Evolutionary conservation across 1,140 invertebrate species (phyloP).

Genomic region (Lordiphosa stackelbergi): DNA sequence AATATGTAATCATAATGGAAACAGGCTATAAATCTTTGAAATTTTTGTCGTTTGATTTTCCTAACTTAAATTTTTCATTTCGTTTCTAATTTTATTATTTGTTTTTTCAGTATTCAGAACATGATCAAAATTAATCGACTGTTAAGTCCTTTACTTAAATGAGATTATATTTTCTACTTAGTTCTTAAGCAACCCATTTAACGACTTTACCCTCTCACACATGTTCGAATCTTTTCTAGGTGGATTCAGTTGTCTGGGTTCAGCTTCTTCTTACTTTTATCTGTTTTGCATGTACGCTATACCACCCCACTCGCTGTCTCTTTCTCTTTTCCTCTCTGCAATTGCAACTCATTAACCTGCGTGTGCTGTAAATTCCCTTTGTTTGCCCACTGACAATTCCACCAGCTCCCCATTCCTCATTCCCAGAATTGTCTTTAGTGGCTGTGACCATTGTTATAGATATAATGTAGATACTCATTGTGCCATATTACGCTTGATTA

Average conservation of each 20-base stretch:
- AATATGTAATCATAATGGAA: no score
- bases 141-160: no score
- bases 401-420: conserved; percentile 29
- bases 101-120: no score
- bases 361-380: conserved; percentile 51
- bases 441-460: conserved; percentile 58
- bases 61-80: no score
- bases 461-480: conserved; percentile 75
- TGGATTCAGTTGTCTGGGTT: conserved; percentile 27
- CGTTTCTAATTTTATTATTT: no score
- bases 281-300: conserved; percentile 63
- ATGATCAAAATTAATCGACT: no score
- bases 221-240: not conserved
- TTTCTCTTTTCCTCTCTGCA: conserved; percentile 1
- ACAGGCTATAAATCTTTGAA: no score
- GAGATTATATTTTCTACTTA: not conserved
- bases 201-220: conserved; percentile 5
- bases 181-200: conserved; percentile 9
- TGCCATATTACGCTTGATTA: conserved; percentile 75
- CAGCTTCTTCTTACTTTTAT: conserved; percentile 67
- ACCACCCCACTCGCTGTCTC: conserved; percentile 16
- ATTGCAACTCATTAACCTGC: conserved; percentile 60
- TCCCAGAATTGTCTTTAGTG: conserved; percentile 17
- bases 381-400: conserved; percentile 63
- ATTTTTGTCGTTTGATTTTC: no score